These are phyloP conservation scores for Allacma fusca DNA, from an alignment of 2,888 invertebrate genomes.

Conservation along the genomic window DNA sequence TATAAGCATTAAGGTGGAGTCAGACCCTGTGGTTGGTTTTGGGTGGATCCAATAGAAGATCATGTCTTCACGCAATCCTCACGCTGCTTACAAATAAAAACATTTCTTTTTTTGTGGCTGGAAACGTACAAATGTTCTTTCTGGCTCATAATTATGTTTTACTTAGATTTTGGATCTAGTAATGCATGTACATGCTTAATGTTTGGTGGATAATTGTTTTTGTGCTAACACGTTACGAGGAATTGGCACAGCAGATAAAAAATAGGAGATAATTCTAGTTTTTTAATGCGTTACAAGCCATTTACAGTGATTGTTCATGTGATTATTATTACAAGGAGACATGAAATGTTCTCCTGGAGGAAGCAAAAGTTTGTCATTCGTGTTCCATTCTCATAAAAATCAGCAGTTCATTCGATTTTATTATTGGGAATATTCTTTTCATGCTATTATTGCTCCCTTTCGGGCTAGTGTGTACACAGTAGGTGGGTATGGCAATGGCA, in stretches of 20 bases:
- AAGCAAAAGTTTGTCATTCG: conserved; percentile 14
- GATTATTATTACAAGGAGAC: neutral
- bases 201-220: too few relatives aligned
- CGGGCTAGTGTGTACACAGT: neutral
- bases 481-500: too few relatives aligned
- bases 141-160: neutral
- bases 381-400: conserved; percentile 2
- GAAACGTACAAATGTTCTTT: conserved; percentile 16
- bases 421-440: neutral
- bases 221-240: neutral
- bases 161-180: too few relatives aligned
- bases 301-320: neutral
- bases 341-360: neutral
- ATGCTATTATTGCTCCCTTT: neutral
- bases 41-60: conserved; percentile 55
- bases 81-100: neutral
- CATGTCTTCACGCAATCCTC: conserved; percentile 18
- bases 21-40: conserved; percentile 58
- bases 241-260: neutral
- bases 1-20: neutral
- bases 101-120: conserved; percentile 8
- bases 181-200: too few relatives aligned
- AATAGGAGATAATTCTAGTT: neutral
- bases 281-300: neutral
- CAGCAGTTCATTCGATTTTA: neutral